Percentiles rank a stretch among this genome's conserved stretches.
Conservation (phyloP, 2,888 invertebrate genomes). For the Allolobophora icterica region DNA sequence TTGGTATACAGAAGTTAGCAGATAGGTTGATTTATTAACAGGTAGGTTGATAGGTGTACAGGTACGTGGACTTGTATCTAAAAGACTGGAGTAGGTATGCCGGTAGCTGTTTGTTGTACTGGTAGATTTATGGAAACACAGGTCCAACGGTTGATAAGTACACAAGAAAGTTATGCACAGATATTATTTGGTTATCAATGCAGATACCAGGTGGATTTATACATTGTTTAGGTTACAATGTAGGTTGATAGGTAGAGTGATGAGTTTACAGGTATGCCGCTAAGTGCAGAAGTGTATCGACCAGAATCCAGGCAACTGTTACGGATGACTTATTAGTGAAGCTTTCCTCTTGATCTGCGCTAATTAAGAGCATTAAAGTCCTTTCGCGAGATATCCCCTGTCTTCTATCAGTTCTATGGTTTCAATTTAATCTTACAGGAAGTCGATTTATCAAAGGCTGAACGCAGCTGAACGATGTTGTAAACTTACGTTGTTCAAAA, state of each 20-base stretch:
- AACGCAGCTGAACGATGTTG: too few relatives aligned
- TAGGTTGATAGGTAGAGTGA: background rate
- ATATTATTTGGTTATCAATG: background rate
- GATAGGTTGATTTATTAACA: background rate
- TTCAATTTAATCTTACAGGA: background rate
- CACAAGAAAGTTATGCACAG: background rate
- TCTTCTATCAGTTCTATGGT: background rate
- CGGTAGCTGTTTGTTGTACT: too few relatives aligned
- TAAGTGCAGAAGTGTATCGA: background rate
- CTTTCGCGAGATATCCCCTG: background rate
- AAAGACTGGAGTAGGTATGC: too few relatives aligned
- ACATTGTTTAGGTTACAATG: background rate
- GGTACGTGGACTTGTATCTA: background rate
- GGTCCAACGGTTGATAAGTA: background rate
- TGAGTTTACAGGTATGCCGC: background rate
- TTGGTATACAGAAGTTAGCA: background rate
- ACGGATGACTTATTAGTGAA: background rate
- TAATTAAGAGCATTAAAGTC: background rate
- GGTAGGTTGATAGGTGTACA: background rate
- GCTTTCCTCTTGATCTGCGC: too few relatives aligned
- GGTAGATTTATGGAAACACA: too few relatives aligned
- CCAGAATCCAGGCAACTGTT: background rate
- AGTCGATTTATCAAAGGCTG: background rate
- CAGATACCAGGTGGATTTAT: too few relatives aligned
- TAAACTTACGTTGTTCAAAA: background rate